Evolutionary conservation across 2,888 invertebrate genomes (phyloP).

Genomic region (Leucoptera coffeella): DNA sequence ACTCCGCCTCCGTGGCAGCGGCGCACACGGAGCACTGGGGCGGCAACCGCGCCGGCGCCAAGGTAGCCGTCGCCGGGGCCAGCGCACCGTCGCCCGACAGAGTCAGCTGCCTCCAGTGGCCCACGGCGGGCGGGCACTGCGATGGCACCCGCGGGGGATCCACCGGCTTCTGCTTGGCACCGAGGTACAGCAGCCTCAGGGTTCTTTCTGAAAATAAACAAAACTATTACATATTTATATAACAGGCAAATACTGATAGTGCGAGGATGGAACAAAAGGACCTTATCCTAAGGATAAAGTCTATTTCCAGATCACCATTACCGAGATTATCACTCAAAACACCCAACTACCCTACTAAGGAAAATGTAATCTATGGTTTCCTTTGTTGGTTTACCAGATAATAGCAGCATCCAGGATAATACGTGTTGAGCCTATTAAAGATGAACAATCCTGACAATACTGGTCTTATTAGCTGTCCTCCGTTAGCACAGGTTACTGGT

Average conservation of each 20-base stretch:
- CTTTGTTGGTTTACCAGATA: too few species aligned
- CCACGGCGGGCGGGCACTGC: slow-evolving; percentile 8
- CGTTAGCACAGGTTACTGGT: too few species aligned
- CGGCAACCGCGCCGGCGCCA: neutral
- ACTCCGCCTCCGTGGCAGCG: too few species aligned
- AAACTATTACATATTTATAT: neutral
- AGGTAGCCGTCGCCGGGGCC: slow-evolving; percentile 14
- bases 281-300: neutral
- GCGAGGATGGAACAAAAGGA: too few species aligned
- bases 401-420: too few species aligned
- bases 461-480: too few species aligned
- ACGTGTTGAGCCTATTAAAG: too few species aligned
- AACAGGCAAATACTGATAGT: too few species aligned
- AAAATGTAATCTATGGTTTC: too few species aligned
- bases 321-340: slow-evolving; percentile 3
- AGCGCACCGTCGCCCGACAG: slow-evolving; percentile 29
- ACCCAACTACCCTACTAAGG: too few species aligned
- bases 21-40: too few species aligned
- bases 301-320: neutral
- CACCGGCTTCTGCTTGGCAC: slow-evolving; percentile 22
- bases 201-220: slow-evolving; percentile 25
- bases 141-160: slow-evolving; percentile 7
- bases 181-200: slow-evolving; percentile 22
- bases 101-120: slow-evolving; percentile 29
- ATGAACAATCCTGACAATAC: too few species aligned